Evolutionary conservation across 2,113 vertebrate species (phyloP), one percentile per base, ranked within the genome.

Genomic region (Penelope pileata): DNA sequence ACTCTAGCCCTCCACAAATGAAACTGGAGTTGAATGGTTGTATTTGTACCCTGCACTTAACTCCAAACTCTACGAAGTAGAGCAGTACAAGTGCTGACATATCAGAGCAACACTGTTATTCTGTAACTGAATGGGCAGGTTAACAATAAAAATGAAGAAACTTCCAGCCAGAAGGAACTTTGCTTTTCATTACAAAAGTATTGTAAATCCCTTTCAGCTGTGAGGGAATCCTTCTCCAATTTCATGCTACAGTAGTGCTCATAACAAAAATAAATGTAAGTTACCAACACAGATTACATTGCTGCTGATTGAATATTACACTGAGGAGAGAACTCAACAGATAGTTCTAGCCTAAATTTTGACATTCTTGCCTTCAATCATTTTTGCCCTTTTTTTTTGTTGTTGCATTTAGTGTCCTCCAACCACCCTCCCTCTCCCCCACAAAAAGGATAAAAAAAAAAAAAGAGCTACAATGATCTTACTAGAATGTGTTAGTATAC

Each of bases 241-340:
- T 97, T 96, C 95, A 96, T 96, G 95, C 90, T 96, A 96, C 94
- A 93, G 47, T 84, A 96, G 82, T 91, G 95, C 92, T 76, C 86
- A 80, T 75, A 94, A 96, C 79, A 89, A 95, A 96, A 93, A 96
- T 79, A 88, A 95, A 96, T 92, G 36, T 66, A 64, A 88, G 76
- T 75, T 90, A 92, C 83, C 32, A 76, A 59, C 53, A 42, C 3
- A 83, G 72, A 96, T 82, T 95, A 96, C 83, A 74, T 85, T 86
- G 62, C 23, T 84, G 36, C 14, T 94, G 72, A 88, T 84, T 94
- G 76, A 96, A 80, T 93, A 82, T 90, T 95, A 74, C 58, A 93
- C 58, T 2, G 6, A 73, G 22, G 51, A 91, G 26, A 75, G 38
- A 68, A 24, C 48, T 92, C 54, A 79, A 34, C 38, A 92, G 38